Base-by-base conservation (phyloP, 2,113 vertebrate genomes). In the Patagioenas fasciata region DNA sequence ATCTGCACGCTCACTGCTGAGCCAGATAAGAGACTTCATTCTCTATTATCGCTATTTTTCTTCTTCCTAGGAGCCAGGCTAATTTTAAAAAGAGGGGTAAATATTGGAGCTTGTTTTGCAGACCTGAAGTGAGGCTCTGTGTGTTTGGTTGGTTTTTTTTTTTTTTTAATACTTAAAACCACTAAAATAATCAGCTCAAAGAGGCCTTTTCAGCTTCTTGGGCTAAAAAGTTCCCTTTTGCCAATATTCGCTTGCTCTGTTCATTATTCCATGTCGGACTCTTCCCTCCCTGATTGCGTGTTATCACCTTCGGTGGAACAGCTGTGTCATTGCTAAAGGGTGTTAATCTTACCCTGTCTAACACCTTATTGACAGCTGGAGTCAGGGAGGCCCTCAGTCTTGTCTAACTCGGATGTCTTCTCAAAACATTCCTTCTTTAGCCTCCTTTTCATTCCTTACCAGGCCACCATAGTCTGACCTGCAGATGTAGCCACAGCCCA, bases 281-380 rank as follows among this genome's bases (percentile, higher is more conserved):
- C 81, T 92, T 92, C 84, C 91, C 86, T 94, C 70, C 66, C 89
- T 97, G 96, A 95, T 85, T 91, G 60, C 87, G 77, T 25, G 92
- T 96, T 95, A 92, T 94, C 97, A 97, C 96, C 95, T 97, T 96
- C 95, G 78, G 44, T 94, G 83, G 96, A 97, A 94, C 95, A 97
- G 94, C 95, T 97, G 95, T 96, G 96, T 96, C 95, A 97, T 88
- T 75, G 74, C 94, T 97, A 95, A 96, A 96, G 95, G 88, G 95
- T 97, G 96, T 94, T 97, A 94, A 96, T 96, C 94, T 96, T 87
- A 92, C 69, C 65, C 89, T 94, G 54, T 89, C 95, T 96, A 85
- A 96, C 97, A 96, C 97, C 85, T 97, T 95, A 97, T 65, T 96
- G 96, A 97, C 95, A 96, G 97, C 88, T 80, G 83, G 64, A 96